A percentile compares a stretch with the other conserved stretches of the same genome.
phyloP scores from a whole-genome alignment of 2,888 invertebrate genomes.

The Hyposoter dolosus region DNA sequence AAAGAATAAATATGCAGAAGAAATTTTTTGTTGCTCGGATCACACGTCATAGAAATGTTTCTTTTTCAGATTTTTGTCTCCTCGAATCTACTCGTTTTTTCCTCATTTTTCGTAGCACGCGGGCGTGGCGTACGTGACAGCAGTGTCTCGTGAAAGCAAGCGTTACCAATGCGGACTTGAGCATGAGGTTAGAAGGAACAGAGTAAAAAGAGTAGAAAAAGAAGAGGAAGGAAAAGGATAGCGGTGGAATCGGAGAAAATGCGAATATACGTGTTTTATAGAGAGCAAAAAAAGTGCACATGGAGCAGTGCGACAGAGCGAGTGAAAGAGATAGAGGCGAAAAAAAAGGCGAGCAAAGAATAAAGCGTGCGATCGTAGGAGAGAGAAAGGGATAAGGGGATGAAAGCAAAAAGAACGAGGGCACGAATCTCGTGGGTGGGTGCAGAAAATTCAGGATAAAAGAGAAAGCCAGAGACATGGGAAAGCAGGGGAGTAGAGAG shows the following conservation, averaged over 20 bases:
- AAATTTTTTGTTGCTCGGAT: slow-evolving; percentile 28
- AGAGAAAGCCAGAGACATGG: slow-evolving; percentile 54
- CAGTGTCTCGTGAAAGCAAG: slow-evolving; percentile 68
- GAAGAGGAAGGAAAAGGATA: slow-evolving; percentile 41
- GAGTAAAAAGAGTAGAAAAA: slow-evolving; percentile 50
- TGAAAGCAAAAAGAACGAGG: slow-evolving; percentile 47
- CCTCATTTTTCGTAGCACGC: slow-evolving; percentile 31
- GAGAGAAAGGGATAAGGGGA: slow-evolving; percentile 24
- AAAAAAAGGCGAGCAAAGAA: slow-evolving; percentile 15
- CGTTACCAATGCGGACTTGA: slow-evolving; percentile 66
- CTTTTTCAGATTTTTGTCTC: not conserved
- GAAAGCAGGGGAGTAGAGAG: slow-evolving; percentile 12
- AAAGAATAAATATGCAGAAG: slow-evolving; percentile 24
- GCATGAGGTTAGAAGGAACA: slow-evolving; percentile 54
- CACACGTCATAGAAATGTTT: slow-evolving; percentile 28
- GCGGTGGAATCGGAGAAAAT: slow-evolving; percentile 43
- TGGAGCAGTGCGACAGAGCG: slow-evolving; percentile 14
- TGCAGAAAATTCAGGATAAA: slow-evolving; percentile 61
- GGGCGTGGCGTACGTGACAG: slow-evolving; percentile 66
- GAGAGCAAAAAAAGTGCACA: not conserved
- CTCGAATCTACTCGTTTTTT: slow-evolving; percentile 27
- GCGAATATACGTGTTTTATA: slow-evolving; percentile 28
- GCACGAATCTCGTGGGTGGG: slow-evolving; percentile 48
- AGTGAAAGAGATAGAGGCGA: slow-evolving; percentile 29
- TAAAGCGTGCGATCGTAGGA: slow-evolving; percentile 38